phyloP scores from a whole-genome alignment of 2,797 vertebrate species.

The Gymnoscopelus microlampas region DNA sequence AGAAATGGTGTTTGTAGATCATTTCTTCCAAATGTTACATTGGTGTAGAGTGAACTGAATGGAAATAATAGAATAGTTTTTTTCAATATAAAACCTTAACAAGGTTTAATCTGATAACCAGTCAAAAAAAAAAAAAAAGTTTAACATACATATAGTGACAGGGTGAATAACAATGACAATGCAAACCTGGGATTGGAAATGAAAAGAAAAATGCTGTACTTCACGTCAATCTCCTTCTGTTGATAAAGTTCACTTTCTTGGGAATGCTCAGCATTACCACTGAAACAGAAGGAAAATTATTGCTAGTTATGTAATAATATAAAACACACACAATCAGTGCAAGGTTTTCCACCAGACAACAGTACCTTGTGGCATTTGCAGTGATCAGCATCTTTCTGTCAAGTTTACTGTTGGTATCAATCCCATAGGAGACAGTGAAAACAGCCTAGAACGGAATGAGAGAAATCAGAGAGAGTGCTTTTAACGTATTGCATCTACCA shows the following conservation, averaged over 20 bases:
- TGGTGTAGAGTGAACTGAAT: constrained; percentile 81
- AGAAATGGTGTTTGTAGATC: constrained; percentile 61
- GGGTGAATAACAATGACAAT: neutral
- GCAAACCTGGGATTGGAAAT: constrained; percentile 75
- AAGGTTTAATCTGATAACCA: too few relatives aligned
- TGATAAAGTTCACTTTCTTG: constrained; percentile 48
- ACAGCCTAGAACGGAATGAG: constrained; percentile 65
- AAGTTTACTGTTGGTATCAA: constrained; percentile 70
- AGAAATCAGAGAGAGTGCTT: neutral
- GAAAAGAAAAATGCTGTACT: constrained; percentile 80
- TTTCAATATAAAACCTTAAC: neutral
- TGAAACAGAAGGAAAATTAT: constrained; percentile 41
- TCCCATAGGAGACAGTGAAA: constrained; percentile 80
- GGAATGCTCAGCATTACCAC: constrained; percentile 74
- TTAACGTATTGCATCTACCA: too few relatives aligned
- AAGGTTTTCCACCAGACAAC: neutral
- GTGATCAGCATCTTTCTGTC: constrained; percentile 72
- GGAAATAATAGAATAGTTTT: constrained; percentile 1
- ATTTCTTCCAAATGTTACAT: constrained; percentile 76
- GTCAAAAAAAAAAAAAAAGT: neutral
- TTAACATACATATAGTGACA: neutral
- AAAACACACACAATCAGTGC: neutral
- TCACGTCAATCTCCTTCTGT: constrained; percentile 76
- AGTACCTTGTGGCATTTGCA: constrained; percentile 82
- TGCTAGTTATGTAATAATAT: neutral